phyloP scores from a whole-genome alignment of 2,113 vertebrate genomes.

The Nansenia antarctica region DNA sequence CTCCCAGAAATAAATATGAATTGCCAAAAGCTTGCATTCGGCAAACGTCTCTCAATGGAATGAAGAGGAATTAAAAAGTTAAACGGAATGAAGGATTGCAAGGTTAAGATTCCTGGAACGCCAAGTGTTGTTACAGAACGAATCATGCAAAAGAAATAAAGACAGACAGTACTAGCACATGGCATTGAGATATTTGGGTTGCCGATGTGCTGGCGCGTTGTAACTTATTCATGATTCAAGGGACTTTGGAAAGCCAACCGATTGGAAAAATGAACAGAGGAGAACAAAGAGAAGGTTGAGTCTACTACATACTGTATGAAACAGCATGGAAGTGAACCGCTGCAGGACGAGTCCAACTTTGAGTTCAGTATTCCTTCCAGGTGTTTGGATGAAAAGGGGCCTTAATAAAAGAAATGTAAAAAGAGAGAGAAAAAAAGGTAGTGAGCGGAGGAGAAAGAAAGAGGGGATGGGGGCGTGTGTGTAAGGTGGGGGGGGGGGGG shows the following conservation, averaged over 20 bases:
- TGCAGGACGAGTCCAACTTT: slow-evolving; percentile 15
- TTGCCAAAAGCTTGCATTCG: background rate
- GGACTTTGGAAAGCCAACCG: slow-evolving; percentile 37
- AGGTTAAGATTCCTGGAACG: background rate
- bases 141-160: background rate
- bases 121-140: background rate
- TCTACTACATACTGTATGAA: background rate
- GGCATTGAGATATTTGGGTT: slow-evolving; percentile 28
- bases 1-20: background rate
- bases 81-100: background rate
- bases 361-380: slow-evolving; percentile 27
- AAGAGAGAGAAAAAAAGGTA: slow-evolving; percentile 22
- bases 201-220: slow-evolving; percentile 27
- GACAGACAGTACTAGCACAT: background rate
- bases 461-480: too few relatives aligned
- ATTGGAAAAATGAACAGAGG: slow-evolving; percentile 1
- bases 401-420: slow-evolving; percentile 24
- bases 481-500: slow-evolving; percentile 6
- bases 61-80: background rate
- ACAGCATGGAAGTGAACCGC: background rate
- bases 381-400: slow-evolving; percentile 41
- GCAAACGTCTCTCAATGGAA: background rate
- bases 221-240: slow-evolving; percentile 68
- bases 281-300: slow-evolving; percentile 10
- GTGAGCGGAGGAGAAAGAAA: too few relatives aligned